A percentile compares a stretch with the other conserved stretches of the same genome.
Conservation (phyloP, 2,113 vertebrate genomes). For the Pantherophis guttatus region DNA sequence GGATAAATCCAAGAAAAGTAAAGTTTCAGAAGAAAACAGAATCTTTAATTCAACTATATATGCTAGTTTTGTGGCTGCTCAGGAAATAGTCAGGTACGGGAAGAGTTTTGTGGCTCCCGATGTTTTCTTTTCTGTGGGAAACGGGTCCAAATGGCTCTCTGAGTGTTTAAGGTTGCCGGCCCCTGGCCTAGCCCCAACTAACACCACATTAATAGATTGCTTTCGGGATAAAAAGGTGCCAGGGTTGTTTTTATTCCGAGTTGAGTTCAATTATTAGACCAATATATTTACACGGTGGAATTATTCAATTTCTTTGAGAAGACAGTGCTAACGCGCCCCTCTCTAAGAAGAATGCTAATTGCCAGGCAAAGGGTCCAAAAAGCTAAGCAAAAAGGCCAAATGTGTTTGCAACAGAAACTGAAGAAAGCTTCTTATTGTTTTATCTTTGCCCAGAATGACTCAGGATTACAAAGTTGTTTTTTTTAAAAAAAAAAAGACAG, state of each 20-base stretch:
- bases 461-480: background rate
- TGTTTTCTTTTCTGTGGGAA: no score
- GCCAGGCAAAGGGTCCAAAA: conserved; percentile 51
- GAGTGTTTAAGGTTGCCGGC: no score
- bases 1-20: no score
- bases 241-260: conserved; percentile 24
- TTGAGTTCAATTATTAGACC: conserved; percentile 14
- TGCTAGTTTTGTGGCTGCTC: no score
- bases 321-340: conserved; percentile 31
- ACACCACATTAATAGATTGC: conserved; percentile 38
- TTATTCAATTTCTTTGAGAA: conserved; percentile 50
- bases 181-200: background rate
- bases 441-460: background rate
- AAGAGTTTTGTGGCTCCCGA: no score
- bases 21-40: no score
- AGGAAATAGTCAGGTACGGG: no score
- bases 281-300: conserved; percentile 59
- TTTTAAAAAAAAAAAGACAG: no score
- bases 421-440: background rate
- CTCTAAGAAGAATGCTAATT: conserved; percentile 53
- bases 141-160: no score
- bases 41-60: no score
- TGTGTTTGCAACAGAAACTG: conserved; percentile 40
- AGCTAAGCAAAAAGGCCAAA: conserved; percentile 38
- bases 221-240: background rate